These are phyloP conservation scores for Syngnathus acus DNA, from an alignment of 2,797 vertebrate genomes.

Conservation along the genomic window DNA sequence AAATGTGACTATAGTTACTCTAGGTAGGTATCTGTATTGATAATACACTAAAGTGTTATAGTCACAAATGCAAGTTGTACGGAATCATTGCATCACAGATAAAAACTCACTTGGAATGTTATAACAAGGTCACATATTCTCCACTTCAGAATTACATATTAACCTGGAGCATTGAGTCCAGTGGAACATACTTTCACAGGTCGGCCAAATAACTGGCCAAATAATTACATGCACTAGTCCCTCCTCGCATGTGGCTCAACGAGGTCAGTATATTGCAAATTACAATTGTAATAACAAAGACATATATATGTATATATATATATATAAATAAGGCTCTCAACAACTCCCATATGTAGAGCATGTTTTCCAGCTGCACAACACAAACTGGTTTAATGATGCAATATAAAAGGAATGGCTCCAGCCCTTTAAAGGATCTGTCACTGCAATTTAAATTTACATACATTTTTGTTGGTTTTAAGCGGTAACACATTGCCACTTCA, in stretches of 20 bases:
- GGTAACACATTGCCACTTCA: conserved; percentile 11
- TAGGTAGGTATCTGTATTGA: conserved; percentile 53
- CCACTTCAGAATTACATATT: not conserved
- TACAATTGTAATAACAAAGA: not conserved
- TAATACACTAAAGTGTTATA: conserved; percentile 81
- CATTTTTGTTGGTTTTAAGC: conserved; percentile 9
- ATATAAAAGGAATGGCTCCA: not conserved
- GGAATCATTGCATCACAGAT: conserved; percentile 45
- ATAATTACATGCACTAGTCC: not conserved
- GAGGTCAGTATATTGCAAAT: not conserved
- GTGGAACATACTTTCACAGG: conserved; percentile 23
- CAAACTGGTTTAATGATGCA: not conserved
- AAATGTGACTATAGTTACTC: conserved; percentile 44
- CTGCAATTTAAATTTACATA: not conserved
- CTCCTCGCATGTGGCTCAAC: not conserved
- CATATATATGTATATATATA: too few relatives aligned
- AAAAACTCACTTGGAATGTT: conserved; percentile 67
- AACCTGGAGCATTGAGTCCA: conserved; percentile 56
- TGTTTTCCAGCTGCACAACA: not conserved
- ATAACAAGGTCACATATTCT: conserved; percentile 60
- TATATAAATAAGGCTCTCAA: not conserved
- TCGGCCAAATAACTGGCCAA: not conserved
- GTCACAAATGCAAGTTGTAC: conserved; percentile 68
- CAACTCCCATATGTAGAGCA: not conserved
- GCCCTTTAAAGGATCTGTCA: not conserved